Conservation (phyloP, 64 coral and sea anemone genomes). For the Dendrophyllia cribrosa region DNA sequence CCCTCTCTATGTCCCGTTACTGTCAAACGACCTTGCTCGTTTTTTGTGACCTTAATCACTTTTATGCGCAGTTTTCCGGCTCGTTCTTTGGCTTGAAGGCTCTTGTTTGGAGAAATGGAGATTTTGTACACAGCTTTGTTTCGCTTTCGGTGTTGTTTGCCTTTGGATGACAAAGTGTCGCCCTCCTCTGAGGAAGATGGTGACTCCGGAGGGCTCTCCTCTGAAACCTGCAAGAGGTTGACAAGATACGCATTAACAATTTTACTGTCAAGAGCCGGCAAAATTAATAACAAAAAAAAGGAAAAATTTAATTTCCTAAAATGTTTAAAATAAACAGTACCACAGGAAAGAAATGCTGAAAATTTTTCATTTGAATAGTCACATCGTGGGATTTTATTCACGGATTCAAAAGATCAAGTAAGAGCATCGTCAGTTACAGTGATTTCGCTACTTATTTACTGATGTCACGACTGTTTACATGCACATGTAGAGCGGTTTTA, state of each 20-base stretch:
- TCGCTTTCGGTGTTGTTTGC: conserved; percentile 1
- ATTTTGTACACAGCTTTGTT: conserved; percentile 42
- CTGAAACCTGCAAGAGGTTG: neutral
- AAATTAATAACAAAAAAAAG: no score
- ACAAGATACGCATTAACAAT: neutral
- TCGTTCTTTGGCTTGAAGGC: neutral
- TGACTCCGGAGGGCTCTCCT: conserved; percentile 33
- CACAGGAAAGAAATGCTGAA: no score
- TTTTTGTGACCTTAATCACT: conserved; percentile 39
- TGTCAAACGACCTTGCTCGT: conserved; percentile 34
- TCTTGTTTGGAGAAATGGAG: conserved; percentile 39
- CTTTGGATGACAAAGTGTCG: conserved; percentile 5
- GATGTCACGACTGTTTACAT: no score
- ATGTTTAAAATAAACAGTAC: no score
- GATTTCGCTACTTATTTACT: no score
- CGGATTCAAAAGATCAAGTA: no score
- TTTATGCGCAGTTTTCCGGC: conserved; percentile 24
- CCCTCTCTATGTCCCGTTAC: conserved; percentile 39
- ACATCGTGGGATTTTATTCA: no score
- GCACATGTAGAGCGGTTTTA: no score
- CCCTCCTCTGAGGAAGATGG: conserved; percentile 44
- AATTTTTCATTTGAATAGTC: no score
- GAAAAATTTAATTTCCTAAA: no score
- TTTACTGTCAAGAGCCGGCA: no score
- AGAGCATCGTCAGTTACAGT: no score